phyloP scores from a whole-genome alignment of 2,113 vertebrate species.

The Scophthalmus maximus region DNA sequence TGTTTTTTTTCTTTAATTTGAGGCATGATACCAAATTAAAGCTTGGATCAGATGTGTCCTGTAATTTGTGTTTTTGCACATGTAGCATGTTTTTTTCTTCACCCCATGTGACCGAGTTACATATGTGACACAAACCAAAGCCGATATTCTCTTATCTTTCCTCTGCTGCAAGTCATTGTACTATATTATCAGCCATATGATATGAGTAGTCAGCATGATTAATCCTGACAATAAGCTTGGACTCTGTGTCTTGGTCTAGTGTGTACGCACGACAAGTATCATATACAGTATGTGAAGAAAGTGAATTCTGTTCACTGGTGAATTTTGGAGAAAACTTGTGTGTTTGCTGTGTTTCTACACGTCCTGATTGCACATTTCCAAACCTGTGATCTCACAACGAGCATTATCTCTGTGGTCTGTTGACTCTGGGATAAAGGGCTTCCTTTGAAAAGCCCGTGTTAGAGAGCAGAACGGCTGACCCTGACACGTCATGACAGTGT shows the following conservation, averaged over 20 bases:
- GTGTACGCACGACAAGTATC: neutral
- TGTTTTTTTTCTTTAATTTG: neutral
- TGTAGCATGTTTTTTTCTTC: neutral
- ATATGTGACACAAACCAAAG: neutral
- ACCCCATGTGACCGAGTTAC: neutral
- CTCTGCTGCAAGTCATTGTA: conserved; percentile 18
- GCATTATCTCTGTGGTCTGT: conserved; percentile 64
- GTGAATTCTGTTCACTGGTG: neutral
- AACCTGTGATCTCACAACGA: conserved; percentile 56
- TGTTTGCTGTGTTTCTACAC: conserved; percentile 33
- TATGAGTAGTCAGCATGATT: conserved; percentile 31
- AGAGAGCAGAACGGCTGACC: conserved; percentile 60
- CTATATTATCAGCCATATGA: conserved; percentile 38
- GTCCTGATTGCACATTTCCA: conserved; percentile 44
- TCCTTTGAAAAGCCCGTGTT: conserved; percentile 52
- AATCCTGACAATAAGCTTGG: conserved; percentile 13
- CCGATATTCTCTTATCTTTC: conserved; percentile 13
- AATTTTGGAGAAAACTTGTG: conserved; percentile 19
- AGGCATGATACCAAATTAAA: conserved; percentile 12
- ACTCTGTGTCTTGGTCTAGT: neutral
- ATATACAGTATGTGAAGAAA: neutral
- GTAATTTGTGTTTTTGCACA: neutral
- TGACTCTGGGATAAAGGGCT: conserved; percentile 66
- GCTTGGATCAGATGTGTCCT: conserved; percentile 1
- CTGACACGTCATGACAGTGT: conserved; percentile 55